Conservation (phyloP, 2,113 vertebrate species). For the Dipodomys ordii region DNA sequence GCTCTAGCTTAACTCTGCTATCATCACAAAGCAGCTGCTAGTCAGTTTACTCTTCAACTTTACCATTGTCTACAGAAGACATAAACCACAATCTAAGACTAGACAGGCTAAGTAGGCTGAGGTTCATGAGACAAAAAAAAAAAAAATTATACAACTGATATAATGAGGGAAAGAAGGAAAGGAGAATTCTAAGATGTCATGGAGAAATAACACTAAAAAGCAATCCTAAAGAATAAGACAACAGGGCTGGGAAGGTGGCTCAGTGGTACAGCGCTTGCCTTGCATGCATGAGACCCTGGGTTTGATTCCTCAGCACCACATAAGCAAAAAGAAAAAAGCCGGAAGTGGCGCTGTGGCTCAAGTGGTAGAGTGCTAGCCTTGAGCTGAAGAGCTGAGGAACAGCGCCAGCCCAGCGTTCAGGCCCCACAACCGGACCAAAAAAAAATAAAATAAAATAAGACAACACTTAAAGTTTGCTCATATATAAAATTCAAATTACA, state of each 20-base stretch:
- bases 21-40: background rate
- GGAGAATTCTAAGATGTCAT: constrained; percentile 1
- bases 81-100: background rate
- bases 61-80: background rate
- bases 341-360: no score
- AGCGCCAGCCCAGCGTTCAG: no score
- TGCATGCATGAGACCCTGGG: no score
- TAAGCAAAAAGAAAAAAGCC: no score
- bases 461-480: background rate
- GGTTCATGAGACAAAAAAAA: background rate
- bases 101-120: background rate
- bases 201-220: constrained; percentile 36
- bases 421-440: no score
- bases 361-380: no score
- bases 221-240: background rate
- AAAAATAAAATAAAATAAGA: background rate
- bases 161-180: background rate
- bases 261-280: no score
- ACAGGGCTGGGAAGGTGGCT: no score
- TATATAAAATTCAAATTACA: background rate
- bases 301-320: no score
- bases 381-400: no score
- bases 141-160: constrained; percentile 9
- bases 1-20: background rate
- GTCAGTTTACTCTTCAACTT: background rate